Evolutionary conservation across 2,113 vertebrate genomes (phyloP).

Genomic region (Seriola aureovittata): DNA sequence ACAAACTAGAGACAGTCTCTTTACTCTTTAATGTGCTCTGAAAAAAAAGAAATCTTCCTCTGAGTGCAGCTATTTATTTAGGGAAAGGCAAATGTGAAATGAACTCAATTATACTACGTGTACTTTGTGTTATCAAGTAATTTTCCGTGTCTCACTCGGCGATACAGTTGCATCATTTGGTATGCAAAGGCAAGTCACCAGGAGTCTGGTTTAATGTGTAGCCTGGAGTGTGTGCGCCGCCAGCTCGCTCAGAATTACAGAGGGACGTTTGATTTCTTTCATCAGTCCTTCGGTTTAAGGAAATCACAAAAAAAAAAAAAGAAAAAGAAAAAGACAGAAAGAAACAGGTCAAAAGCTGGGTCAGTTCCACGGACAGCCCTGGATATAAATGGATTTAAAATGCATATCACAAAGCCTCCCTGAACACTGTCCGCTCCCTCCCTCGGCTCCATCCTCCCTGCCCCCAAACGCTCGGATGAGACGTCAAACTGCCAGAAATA

Average conservation of each 20-base stretch:
- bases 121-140: conserved; percentile 24
- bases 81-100: conserved; percentile 14
- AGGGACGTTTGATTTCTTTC: conserved; percentile 11
- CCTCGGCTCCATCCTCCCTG: conserved; percentile 11
- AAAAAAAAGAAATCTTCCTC: conserved; percentile 6
- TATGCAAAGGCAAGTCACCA: conserved; percentile 13
- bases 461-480: conserved; percentile 37
- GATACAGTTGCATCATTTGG: background rate
- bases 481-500: conserved; percentile 68
- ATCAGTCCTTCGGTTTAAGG: background rate
- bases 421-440: conserved; percentile 12
- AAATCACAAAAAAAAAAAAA: no score
- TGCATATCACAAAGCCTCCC: conserved; percentile 50
- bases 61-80: conserved; percentile 20
- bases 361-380: conserved; percentile 1
- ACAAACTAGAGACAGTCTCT: conserved; percentile 6
- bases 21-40: conserved; percentile 12
- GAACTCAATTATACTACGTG: conserved; percentile 23
- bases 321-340: background rate
- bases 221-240: background rate
- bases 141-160: background rate
- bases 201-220: background rate
- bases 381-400: conserved; percentile 47
- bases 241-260: background rate
- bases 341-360: conserved; percentile 14